Evolutionary conservation across 2,888 invertebrate species (phyloP).

Genomic region (Pantelozetes paolii): DNA sequence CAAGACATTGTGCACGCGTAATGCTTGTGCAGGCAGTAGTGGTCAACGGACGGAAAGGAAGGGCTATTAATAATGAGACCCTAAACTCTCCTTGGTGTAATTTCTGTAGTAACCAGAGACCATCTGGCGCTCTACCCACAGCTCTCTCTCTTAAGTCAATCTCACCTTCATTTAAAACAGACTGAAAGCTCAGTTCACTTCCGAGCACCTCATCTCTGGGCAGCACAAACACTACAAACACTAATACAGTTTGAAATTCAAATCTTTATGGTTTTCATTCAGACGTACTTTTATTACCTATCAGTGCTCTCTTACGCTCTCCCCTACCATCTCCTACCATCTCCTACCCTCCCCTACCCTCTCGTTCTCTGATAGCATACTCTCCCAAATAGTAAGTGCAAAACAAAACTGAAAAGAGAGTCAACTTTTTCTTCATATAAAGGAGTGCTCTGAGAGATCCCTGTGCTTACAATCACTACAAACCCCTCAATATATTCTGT

Average conservation of each 20-base stretch:
- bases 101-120: constrained; percentile 10
- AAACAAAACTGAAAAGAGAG: constrained; percentile 22
- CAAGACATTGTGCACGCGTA: constrained; percentile 11
- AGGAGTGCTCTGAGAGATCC: constrained; percentile 18
- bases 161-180: constrained; percentile 20
- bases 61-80: neutral
- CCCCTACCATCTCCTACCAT: neutral
- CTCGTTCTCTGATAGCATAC: neutral
- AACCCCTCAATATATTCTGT: constrained; percentile 27
- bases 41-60: constrained; percentile 10
- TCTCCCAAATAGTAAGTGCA: neutral
- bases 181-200: neutral
- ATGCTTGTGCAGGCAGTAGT: constrained; percentile 9
- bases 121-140: constrained; percentile 18
- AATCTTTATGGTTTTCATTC: neutral
- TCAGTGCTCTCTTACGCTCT: neutral
- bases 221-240: neutral
- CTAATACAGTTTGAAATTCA: constrained; percentile 19
- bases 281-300: constrained; percentile 30
- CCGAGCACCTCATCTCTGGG: constrained; percentile 19
- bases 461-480: constrained; percentile 8
- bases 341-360: neutral
- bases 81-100: neutral
- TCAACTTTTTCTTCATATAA: constrained; percentile 19
- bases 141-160: neutral